These are phyloP conservation scores for Vulpes ferrilata DNA, from an alignment of 2,113 vertebrate genomes.

Conservation along the genomic window DNA sequence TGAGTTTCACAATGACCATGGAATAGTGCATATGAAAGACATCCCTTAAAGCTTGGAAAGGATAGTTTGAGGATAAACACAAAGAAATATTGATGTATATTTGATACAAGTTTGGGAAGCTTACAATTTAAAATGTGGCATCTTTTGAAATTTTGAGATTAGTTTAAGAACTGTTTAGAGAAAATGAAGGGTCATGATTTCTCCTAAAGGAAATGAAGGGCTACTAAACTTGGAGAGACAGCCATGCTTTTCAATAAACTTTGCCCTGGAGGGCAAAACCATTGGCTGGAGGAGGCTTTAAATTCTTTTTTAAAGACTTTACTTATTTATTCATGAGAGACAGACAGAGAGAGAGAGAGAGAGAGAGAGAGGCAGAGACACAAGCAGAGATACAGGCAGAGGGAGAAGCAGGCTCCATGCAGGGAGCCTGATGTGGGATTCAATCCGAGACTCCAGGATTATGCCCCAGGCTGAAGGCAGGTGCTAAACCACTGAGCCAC, in stretches of 20 bases:
- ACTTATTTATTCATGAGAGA: no score
- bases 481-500: no score
- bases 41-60: neutral
- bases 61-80: neutral
- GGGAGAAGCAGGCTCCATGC: no score
- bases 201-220: neutral
- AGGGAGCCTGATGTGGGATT: no score
- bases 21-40: neutral
- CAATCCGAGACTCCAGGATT: no score
- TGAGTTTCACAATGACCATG: neutral
- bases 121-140: conserved; percentile 17
- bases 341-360: no score
- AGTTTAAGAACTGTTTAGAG: neutral
- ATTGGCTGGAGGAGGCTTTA: neutral
- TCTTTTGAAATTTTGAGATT: conserved; percentile 7
- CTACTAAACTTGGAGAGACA: neutral
- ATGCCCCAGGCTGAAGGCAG: no score
- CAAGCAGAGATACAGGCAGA: no score
- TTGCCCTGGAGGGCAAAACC: neutral
- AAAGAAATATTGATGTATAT: neutral
- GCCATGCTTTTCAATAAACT: neutral
- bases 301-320: no score
- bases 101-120: neutral
- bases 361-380: no score
- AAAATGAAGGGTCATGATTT: neutral